Base-by-base conservation (phyloP, 2,797 vertebrate genomes). In the Anguilla marmorata region DNA sequence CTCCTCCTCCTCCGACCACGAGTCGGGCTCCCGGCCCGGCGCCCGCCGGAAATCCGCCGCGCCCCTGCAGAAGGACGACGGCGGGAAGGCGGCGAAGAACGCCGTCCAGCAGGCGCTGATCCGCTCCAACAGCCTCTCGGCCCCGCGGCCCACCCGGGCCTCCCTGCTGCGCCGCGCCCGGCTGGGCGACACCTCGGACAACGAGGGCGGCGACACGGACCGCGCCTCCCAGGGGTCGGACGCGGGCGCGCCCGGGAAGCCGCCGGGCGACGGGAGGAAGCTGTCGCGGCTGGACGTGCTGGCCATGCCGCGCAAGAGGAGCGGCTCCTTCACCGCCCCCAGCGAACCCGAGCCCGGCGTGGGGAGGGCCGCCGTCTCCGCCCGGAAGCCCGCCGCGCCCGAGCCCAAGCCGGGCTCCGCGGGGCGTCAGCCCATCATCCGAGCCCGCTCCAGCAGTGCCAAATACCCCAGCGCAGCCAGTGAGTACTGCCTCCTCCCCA, bases 41-140 rank as follows among this genome's bases (percentile, higher is more conserved):
- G 90, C 93, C 52, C 96, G 96, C 19, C 97, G 97, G 91, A 98
- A 97, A 87, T 91, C 95, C 1, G 91, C 95, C 4, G 95, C 95
- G 2, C 93, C 93, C 8, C 90, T 95, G 86, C 97, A 96, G 89
- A 97, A 99, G 12, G 97, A 98, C 48, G 90, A 96, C 0, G 90
- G 94, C 8, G 91, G 88, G 93, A 97, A 96, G 85, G 89, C 87
- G 0, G 88, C 93, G 0, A 94, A 96, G 87, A 96, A 96, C 58
- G 95, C 94, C 11, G 92, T 94, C 1, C 97, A 97, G 86, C 98
- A 98, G 92, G 95, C 95, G 9, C 95, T 99, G 91, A 98, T 96
- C 0, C 96, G 98, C 0, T 99, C 98, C 80, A 99, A 99, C 91
- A 99, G 98, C 91, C 94, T 99, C 87, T 99, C 98, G 0, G 98